Evolutionary conservation across 2,888 invertebrate species (phyloP).

Genomic region (Barypeithes pellucidus): DNA sequence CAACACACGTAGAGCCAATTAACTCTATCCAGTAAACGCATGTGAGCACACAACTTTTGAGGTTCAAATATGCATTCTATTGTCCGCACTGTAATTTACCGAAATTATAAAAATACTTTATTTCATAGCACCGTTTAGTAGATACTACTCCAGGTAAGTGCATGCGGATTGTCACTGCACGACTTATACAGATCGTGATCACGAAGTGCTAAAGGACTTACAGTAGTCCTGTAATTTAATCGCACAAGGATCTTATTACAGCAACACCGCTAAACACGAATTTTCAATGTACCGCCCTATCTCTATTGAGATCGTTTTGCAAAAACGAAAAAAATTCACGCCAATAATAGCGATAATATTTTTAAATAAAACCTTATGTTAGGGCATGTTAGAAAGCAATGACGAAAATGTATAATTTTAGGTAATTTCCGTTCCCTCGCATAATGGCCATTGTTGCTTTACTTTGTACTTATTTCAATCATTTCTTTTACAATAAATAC

Average conservation of each 20-base stretch:
- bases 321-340: slow-evolving; percentile 33
- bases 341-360: slow-evolving; percentile 42
- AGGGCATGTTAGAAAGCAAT: slow-evolving; percentile 37
- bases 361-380: slow-evolving; percentile 49
- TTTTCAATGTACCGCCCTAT: slow-evolving; percentile 49
- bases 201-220: slow-evolving; percentile 55
- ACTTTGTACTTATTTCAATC: slow-evolving; percentile 22
- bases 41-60: slow-evolving; percentile 26
- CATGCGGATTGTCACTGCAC: slow-evolving; percentile 55
- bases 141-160: slow-evolving; percentile 39
- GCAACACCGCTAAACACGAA: slow-evolving; percentile 52
- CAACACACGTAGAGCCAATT: slow-evolving; percentile 45
- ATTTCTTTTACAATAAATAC: slow-evolving; percentile 1
- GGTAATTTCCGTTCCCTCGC: slow-evolving; percentile 38
- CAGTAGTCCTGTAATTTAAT: slow-evolving; percentile 56
- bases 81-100: slow-evolving; percentile 42
- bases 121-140: slow-evolving; percentile 51
- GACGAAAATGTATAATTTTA: slow-evolving; percentile 48
- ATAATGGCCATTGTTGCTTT: slow-evolving; percentile 30
- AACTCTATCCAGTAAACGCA: slow-evolving; percentile 31
- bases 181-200: slow-evolving; percentile 54
- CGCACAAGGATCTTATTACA: slow-evolving; percentile 52
- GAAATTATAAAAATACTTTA: slow-evolving; percentile 54
- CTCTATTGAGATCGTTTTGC: slow-evolving; percentile 42
- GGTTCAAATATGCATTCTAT: slow-evolving; percentile 34